Evolutionary conservation across 2,888 invertebrate genomes (phyloP).

Genomic region (Lycophotia porphyrea): DNA sequence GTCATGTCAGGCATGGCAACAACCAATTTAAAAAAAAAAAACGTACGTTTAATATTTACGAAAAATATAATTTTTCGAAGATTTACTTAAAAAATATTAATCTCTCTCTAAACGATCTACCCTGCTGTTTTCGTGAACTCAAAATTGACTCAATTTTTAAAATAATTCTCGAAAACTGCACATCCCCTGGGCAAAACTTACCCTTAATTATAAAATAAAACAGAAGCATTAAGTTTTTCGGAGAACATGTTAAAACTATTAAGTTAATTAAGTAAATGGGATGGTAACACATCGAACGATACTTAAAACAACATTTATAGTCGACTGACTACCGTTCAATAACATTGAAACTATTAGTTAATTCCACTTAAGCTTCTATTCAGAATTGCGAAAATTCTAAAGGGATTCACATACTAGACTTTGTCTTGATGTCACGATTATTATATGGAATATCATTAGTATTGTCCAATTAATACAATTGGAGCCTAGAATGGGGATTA

Average conservation of each 20-base stretch:
- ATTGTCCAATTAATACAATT: constrained; percentile 14
- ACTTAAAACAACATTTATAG: constrained; percentile 34
- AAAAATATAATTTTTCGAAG: background rate
- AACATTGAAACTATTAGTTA: constrained; percentile 54
- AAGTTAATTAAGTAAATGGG: constrained; percentile 24
- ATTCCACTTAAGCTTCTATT: constrained; percentile 55
- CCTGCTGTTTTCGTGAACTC: background rate
- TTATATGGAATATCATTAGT: background rate
- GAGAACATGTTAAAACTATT: background rate
- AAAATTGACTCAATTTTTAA: background rate
- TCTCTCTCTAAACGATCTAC: background rate
- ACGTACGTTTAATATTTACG: background rate
- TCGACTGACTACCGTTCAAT: constrained; percentile 33
- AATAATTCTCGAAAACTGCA: background rate
- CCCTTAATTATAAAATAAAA: background rate
- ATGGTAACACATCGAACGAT: constrained; percentile 13
- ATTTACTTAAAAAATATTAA: background rate
- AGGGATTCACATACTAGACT: constrained; percentile 34
- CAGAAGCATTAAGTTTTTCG: constrained; percentile 2
- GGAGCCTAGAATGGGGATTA: background rate
- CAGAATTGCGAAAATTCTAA: constrained; percentile 45
- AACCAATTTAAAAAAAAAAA: background rate
- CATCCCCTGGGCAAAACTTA: background rate
- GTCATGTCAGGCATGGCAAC: background rate
- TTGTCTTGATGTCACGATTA: background rate